A percentile compares a stretch with the other conserved stretches of the same genome.
Conservation (phyloP, 2,797 vertebrate species). For the Chromobotia macracanthus region DNA sequence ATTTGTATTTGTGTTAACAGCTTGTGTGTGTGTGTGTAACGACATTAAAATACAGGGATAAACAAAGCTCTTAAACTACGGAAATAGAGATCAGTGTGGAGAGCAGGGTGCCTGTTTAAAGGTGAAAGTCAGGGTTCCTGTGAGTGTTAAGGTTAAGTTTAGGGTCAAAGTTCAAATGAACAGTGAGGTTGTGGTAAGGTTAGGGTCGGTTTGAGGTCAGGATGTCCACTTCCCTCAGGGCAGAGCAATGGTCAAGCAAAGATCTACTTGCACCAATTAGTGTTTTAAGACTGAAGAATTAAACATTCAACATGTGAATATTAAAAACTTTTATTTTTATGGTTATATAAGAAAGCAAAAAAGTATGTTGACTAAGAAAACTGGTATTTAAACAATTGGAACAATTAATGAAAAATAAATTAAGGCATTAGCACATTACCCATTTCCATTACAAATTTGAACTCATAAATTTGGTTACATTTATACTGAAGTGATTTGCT, state of each 20-base stretch:
- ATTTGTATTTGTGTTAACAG: conserved; percentile 63
- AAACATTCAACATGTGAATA: background rate
- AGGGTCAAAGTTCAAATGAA: conserved; percentile 67
- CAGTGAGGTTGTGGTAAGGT: conserved; percentile 77
- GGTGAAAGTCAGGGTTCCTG: conserved; percentile 65
- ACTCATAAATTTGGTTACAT: background rate
- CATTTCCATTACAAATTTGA: background rate
- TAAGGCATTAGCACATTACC: background rate
- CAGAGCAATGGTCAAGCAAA: conserved; percentile 32
- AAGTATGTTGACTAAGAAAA: too few species aligned
- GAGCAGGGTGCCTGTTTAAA: conserved; percentile 67
- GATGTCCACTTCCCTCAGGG: conserved; percentile 65
- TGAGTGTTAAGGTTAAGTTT: conserved; percentile 77
- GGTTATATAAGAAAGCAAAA: too few species aligned
- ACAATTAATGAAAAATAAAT: background rate
- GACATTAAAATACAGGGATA: conserved; percentile 21
- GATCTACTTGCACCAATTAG: conserved; percentile 47
- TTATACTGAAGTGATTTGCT: background rate
- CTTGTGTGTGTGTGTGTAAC: conserved; percentile 2
- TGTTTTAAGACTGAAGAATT: background rate
- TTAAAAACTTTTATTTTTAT: background rate
- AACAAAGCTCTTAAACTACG: conserved; percentile 48
- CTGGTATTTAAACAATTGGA: background rate
- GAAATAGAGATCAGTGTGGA: conserved; percentile 72
- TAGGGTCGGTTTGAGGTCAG: conserved; percentile 69